Base-by-base conservation (phyloP, 2,797 vertebrate species). In the Parauchenoglanis ngamensis region DNA sequence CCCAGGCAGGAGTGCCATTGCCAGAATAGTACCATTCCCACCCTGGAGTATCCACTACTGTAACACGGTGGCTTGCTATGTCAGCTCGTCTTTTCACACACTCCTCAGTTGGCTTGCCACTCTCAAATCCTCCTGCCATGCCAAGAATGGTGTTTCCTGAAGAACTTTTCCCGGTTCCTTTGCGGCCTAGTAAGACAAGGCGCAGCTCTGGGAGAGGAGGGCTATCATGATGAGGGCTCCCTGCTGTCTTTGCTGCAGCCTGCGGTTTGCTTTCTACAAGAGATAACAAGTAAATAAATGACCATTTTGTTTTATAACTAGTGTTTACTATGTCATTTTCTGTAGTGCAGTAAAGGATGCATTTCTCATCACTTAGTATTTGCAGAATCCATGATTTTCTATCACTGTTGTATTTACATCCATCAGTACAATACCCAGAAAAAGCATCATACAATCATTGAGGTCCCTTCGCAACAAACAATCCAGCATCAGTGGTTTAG, bases 11-110 rank as follows among this genome's bases (percentile, higher is more conserved):
- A 19, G 95, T 96, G 85, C 93, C 93, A 89, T 96, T 96, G 49
- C 93, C 93, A 0, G 95, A 93, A 91, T 96, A 96, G 92, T 95
- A 96, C 95, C 95, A 95, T 86, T 96, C 95, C 95, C 95, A 96
- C 2, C 95, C 95, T 0, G 95, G 95, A 6, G 95, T 95, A 92
- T 96, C 95, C 89, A 96, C 95, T 56, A 95, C 94, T 0, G 91
- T 94, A 23, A 95, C 90, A 15, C 92, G 94, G 61, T 92, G 90
- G 19, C 93, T 92, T 0, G 8, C 88, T 11, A 94, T 93, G 2
- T 95, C 93, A 0, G 89, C 93, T 17, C 89, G 88, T 65, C 92
- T 91, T 85, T 93, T 95, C 83, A 94, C 93, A 7, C 95, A 95
- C 90, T 95, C 95, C 90, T 96, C 95, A 0, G 95, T 96, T n/a